Percentiles rank a stretch among this genome's conserved stretches.
phyloP scores from a whole-genome alignment of 2,113 vertebrate species.

The Tilapia sparmanii region DNA sequence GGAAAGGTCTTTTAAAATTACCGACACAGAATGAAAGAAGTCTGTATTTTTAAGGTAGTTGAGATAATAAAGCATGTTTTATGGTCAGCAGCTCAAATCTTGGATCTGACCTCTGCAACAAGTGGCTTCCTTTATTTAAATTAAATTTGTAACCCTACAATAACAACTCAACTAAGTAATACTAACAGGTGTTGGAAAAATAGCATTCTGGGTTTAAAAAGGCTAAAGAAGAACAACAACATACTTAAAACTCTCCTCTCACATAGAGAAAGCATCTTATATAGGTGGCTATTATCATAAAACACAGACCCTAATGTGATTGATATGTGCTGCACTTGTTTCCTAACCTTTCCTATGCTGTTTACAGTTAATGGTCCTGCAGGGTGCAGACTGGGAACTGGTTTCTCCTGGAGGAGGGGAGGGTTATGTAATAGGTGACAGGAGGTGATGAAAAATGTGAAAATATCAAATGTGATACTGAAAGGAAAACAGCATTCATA shows the following conservation, averaged over 20 bases:
- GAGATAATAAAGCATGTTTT: background rate
- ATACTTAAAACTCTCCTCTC: background rate
- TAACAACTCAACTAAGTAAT: background rate
- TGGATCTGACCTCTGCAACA: background rate
- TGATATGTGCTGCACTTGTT: background rate
- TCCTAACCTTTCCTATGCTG: background rate
- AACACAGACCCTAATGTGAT: background rate
- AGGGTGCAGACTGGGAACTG: background rate
- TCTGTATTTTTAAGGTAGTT: background rate
- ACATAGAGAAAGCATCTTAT: background rate
- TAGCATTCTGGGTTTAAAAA: background rate
- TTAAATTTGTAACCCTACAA: background rate
- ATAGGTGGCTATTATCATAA: background rate
- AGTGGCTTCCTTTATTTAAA: background rate
- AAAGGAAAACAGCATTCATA: slow-evolving; percentile 4
- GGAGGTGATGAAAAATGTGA: slow-evolving; percentile 3
- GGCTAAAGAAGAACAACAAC: background rate
- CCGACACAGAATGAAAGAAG: background rate
- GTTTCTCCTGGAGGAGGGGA: background rate
- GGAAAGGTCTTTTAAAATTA: background rate
- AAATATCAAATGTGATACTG: slow-evolving; percentile 12
- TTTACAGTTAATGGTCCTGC: background rate
- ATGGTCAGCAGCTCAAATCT: background rate
- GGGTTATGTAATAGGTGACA: slow-evolving; percentile 19
- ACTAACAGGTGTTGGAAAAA: background rate